Evolutionary conservation across 2,113 vertebrate species (phyloP), one percentile per base, ranked within the genome.

Genomic region (Pontoporia blainvillei): DNA sequence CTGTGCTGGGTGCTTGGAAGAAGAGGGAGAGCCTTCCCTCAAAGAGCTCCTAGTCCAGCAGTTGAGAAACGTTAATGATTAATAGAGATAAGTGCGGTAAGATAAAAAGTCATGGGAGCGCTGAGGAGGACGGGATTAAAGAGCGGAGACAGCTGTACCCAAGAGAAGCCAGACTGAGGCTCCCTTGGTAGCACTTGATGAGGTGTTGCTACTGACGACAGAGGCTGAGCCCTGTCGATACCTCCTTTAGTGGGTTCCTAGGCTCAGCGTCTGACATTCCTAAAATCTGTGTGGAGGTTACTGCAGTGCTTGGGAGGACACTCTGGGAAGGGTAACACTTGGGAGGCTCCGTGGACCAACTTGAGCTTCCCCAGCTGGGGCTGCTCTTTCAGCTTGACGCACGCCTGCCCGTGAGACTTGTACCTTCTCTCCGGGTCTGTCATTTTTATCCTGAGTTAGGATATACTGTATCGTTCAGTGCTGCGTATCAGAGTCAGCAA

Each of bases 151-250:
- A 44, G 57, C 29, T 11, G 29, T 62, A 8, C 39, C 52, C 69
- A 12, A 21, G 62, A 66, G 85, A 82, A 52, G 49, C 31, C 27
- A 71, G 94, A n/a, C 71, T 39, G 49, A 59, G 6, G 31, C 13
- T 49, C 36, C 29, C 20, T 13, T 20, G 17, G 54, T 18, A 20
- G 49, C 23, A 72, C 36, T 14, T 57, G 31, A 3, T 2, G 0
- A 20, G 4, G 1, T 36, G 87, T 78, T 0, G 1, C 20, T 62
- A 1, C 39, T 41, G 17, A 36, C 17, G 41, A 25, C 6, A 0
- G 57, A 54, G 18, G 31, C 64, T 49, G 61, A 57, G 67, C 73
- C 27, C 79, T 34, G 36, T n/a, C 20, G 31, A 6, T 14, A 2
- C 10, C 2, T 14, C 34, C 66, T 21, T 14, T 10, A 10, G 10